Base-by-base conservation (phyloP, 2,888 invertebrate species). In the Brachyptera putata region DNA sequence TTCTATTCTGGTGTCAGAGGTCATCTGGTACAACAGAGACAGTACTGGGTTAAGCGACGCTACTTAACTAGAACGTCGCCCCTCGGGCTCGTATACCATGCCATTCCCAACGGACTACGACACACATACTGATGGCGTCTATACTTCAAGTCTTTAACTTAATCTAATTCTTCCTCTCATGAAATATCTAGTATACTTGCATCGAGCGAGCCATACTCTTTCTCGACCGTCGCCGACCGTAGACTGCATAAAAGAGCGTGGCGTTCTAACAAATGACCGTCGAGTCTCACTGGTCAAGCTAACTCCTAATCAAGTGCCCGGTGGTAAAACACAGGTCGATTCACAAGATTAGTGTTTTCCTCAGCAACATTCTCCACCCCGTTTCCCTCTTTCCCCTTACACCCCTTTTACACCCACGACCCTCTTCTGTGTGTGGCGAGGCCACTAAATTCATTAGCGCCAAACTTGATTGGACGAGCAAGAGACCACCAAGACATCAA, bases 401-500 rank as follows among this genome's bases (percentile, higher is more conserved):
- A n/a, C n/a, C n/a, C n/a, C n/a, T n/a, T n/a, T n/a, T n/a, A n/a
- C 37, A 46, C 57, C 43, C 43, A 11, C 21, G 9, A 4, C 16
- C 14, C 18, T 21, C n/a, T 43, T 18, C 43, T 57, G 57, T 57
- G 46, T 57, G 46, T 34, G 34, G 18, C 43, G 16, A 13, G 43
- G 34, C 41, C 39, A 37, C 59, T 59, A 59, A 59, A 59, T 59
- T 59, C 59, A 59, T 59, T 59, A 59, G 55, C 41, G 43, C 59
- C 48, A 26, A 39, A 26, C 41, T 41, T 58, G 50, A 58, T 58
- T 58, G 58, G 59, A 26, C 53, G n/a, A 11, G 43, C 46, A 13
- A 36, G 36, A 48, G 14, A 14, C 14, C 11, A 14, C 34, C 18
- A 1, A 16, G 39, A 53, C 59, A 59, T 59, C 59, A 59, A 49